These are phyloP conservation scores for Campylomormyrus tamandua DNA, from an alignment of 2,113 vertebrate genomes.

Conservation along the genomic window DNA sequence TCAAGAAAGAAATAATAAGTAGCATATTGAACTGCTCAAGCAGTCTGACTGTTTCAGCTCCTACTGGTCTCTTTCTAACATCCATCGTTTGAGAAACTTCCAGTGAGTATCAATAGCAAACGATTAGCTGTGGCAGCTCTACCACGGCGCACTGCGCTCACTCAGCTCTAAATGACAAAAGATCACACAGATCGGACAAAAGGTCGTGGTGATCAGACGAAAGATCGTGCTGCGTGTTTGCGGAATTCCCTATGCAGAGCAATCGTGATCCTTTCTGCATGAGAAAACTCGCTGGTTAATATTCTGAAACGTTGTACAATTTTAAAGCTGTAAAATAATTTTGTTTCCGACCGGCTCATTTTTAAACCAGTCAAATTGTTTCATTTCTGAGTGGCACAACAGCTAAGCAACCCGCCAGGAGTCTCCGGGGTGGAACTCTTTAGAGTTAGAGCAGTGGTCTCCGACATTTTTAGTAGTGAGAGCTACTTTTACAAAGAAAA, in stretches of 20 bases:
- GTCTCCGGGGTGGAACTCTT: background rate
- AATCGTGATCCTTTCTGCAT: background rate
- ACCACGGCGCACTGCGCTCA: background rate
- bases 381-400: background rate
- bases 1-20: background rate
- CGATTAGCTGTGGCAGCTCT: background rate
- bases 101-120: background rate
- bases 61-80: background rate
- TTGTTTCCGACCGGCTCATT: background rate
- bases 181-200: background rate
- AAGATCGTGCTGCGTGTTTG: background rate
- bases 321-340: background rate
- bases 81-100: background rate
- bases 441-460: background rate
- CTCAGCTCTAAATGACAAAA: background rate
- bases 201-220: background rate
- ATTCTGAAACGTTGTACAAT: background rate
- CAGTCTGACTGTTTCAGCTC: background rate
- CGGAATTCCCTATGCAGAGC: background rate
- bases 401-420: background rate
- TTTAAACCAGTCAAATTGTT: background rate
- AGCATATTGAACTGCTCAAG: background rate
- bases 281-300: background rate
- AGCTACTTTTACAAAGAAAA: background rate
- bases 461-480: background rate